These are phyloP conservation scores for Florisuga fusca DNA, from an alignment of 2,797 vertebrate species.

Conservation along the genomic window DNA sequence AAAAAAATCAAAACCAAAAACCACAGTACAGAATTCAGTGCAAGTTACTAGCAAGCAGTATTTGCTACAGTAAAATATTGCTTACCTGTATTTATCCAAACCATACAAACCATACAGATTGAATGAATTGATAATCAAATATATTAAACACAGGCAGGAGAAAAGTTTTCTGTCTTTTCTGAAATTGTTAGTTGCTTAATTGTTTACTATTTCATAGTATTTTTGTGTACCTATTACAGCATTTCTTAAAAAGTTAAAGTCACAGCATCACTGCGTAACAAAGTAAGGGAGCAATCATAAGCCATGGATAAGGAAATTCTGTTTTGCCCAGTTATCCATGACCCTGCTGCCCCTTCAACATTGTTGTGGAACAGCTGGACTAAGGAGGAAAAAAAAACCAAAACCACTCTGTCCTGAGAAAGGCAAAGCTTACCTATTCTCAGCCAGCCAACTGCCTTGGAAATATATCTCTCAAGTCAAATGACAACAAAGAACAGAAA, in stretches of 20 bases:
- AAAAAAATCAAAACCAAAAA: background rate
- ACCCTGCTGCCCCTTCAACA: background rate
- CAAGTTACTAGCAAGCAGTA: background rate
- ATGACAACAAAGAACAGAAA: background rate
- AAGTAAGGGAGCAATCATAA: background rate
- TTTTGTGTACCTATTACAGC: background rate
- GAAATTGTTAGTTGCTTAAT: background rate
- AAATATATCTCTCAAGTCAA: constrained; percentile 14
- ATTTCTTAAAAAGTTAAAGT: background rate
- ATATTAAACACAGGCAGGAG: background rate
- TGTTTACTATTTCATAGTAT: background rate
- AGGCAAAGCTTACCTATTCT: background rate
- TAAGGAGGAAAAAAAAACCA: background rate
- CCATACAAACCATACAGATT: background rate
- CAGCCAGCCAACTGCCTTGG: constrained; percentile 11
- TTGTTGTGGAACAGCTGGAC: background rate
- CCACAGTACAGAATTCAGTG: background rate
- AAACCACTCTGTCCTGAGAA: background rate
- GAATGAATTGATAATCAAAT: background rate
- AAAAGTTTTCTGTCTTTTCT: background rate
- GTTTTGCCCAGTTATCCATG: background rate
- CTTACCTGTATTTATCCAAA: background rate
- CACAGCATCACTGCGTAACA: background rate
- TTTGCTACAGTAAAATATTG: background rate
- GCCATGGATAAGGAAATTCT: background rate